A percentile compares a stretch with the other conserved stretches of the same genome.
Conservation (phyloP, 35 echinoderm and acorn worm species). For the Strongylocentrotus purpuratus region DNA sequence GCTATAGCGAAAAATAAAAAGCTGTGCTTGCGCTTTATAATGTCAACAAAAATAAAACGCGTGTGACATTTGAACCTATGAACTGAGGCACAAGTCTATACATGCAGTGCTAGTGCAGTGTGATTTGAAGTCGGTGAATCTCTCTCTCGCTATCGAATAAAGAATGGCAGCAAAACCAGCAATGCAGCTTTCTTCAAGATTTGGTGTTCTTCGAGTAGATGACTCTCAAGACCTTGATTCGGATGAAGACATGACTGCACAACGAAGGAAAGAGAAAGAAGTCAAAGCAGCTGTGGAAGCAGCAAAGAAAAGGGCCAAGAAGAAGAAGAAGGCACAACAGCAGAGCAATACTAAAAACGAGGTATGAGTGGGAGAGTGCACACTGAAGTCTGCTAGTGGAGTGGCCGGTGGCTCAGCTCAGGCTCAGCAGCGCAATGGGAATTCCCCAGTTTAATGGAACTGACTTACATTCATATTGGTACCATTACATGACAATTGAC, state of each 20-base stretch:
- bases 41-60: background rate
- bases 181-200: constrained; percentile 46
- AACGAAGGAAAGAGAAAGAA: constrained; percentile 35
- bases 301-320: constrained; percentile 43
- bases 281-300: constrained; percentile 23
- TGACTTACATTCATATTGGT: too few species aligned
- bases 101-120: too few species aligned
- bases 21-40: background rate
- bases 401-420: too few species aligned
- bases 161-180: constrained; percentile 44
- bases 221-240: constrained; percentile 45
- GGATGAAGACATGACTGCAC: background rate
- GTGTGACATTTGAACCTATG: background rate
- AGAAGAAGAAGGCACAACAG: constrained; percentile 45
- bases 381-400: too few species aligned
- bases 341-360: constrained; percentile 19
- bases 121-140: background rate
- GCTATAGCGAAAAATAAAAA: background rate
- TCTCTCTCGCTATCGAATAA: background rate
- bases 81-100: background rate
- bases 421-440: background rate
- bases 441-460: background rate
- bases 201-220: constrained; percentile 35
- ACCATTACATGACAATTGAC: too few species aligned
- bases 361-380: background rate